A percentile compares a stretch with the other conserved stretches of the same genome.
phyloP scores from a whole-genome alignment of 2,113 vertebrate species.

The Pygoscelis adeliae region DNA sequence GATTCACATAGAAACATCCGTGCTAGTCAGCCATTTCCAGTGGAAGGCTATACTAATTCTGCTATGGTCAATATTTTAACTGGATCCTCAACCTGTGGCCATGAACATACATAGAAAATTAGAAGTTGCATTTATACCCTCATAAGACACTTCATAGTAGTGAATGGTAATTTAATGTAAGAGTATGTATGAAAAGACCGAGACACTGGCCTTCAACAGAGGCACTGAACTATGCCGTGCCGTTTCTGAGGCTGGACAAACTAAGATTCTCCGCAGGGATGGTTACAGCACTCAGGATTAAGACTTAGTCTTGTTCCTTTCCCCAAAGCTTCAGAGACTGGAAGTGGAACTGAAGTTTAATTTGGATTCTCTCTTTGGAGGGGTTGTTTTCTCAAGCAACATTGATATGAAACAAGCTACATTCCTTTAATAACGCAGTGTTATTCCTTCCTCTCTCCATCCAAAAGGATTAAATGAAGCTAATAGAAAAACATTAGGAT shows the following conservation, averaged over 20 bases:
- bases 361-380: neutral
- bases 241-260: neutral
- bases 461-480: neutral
- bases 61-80: neutral
- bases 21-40: neutral
- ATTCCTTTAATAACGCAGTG: neutral
- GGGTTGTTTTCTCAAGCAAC: neutral
- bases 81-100: neutral
- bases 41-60: neutral
- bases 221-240: neutral
- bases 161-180: neutral
- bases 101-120: neutral
- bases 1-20: neutral
- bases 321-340: neutral
- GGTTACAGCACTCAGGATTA: neutral
- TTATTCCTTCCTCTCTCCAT: neutral
- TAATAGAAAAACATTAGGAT: neutral
- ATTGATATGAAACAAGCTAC: fast-evolving
- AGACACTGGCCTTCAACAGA: neutral
- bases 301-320: neutral
- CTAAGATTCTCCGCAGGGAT: neutral
- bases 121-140: neutral
- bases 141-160: neutral
- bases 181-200: neutral
- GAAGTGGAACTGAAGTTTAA: neutral